phyloP scores from a whole-genome alignment of 2,797 vertebrate genomes.

The Denticeps clupeoides region DNA sequence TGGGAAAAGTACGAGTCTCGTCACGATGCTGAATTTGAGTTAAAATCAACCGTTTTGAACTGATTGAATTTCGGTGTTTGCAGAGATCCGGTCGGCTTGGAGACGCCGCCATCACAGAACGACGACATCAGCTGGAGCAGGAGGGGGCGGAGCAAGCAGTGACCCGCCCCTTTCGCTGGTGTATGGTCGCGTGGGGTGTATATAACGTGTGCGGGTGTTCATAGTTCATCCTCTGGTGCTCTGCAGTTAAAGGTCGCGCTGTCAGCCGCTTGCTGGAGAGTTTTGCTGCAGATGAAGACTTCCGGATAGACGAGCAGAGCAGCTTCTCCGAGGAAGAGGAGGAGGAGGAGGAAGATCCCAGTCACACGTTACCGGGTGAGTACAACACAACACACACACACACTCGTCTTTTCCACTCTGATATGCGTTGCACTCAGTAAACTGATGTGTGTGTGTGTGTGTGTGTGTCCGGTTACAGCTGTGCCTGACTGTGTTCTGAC shows the following conservation, averaged over 20 bases:
- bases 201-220: constrained; percentile 5
- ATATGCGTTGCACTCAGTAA: not conserved
- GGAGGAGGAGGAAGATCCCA: constrained; percentile 38
- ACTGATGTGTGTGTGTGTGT: constrained; percentile 2
- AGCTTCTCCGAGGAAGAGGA: constrained; percentile 87
- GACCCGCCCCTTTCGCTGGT: not conserved
- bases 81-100: too few species aligned
- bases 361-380: constrained; percentile 46
- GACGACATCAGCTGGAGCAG: constrained; percentile 59
- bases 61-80: too few species aligned
- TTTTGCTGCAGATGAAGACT: constrained; percentile 77
- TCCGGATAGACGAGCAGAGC: constrained; percentile 77
- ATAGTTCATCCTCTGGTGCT: not conserved
- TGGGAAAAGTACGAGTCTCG: constrained; percentile 51
- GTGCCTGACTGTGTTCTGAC: constrained; percentile 78
- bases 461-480: constrained; percentile 28
- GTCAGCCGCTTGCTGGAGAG: constrained; percentile 86
- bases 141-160: constrained; percentile 57
- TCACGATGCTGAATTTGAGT: not conserved
- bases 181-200: constrained; percentile 20
- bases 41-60: not conserved
- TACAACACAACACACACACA: too few species aligned
- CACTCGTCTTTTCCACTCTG: too few species aligned
- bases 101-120: constrained; percentile 53
- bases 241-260: constrained; percentile 76